A percentile compares a stretch with the other conserved stretches of the same genome.
phyloP scores from a whole-genome alignment of 2,888 invertebrate genomes.

The Elegia similella region DNA sequence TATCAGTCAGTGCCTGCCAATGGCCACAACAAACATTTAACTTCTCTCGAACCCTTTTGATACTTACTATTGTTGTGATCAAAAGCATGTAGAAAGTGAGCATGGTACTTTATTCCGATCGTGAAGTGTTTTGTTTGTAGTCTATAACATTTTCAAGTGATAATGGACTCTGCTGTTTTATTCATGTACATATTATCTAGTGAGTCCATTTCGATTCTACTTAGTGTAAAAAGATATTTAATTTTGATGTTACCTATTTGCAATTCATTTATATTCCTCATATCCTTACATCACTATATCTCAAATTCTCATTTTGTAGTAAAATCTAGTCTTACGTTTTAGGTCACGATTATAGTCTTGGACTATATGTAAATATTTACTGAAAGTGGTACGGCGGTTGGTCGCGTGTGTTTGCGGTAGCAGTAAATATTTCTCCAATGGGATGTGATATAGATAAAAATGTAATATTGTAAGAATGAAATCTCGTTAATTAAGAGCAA shows the following conservation, averaged over 20 bases:
- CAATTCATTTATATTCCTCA: conserved; percentile 37
- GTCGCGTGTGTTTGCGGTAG: conserved; percentile 11
- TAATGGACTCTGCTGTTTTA: conserved; percentile 40
- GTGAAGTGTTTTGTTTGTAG: neutral
- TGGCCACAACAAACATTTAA: neutral
- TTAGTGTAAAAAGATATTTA: conserved; percentile 40
- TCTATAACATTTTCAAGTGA: conserved; percentile 14
- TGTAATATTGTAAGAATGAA: conserved; percentile 60
- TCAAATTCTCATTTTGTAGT: conserved; percentile 65
- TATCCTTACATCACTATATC: conserved; percentile 45
- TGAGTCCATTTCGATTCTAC: conserved; percentile 37
- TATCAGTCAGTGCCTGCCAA: conserved; percentile 21
- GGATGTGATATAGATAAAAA: conserved; percentile 76
- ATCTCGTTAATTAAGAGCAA: conserved; percentile 61
- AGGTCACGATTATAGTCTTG: conserved; percentile 71
- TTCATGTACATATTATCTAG: conserved; percentile 48
- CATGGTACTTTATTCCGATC: conserved; percentile 14
- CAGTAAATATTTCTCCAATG: conserved; percentile 66
- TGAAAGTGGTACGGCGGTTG: conserved; percentile 34
- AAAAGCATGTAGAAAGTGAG: neutral
- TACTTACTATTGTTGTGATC: neutral
- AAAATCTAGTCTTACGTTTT: conserved; percentile 79
- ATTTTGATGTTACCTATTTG: conserved; percentile 49
- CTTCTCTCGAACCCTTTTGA: neutral
- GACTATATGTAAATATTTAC: conserved; percentile 71